These are phyloP conservation scores for Argentina silus DNA, from an alignment of 2,797 vertebrate species.

Conservation along the genomic window DNA sequence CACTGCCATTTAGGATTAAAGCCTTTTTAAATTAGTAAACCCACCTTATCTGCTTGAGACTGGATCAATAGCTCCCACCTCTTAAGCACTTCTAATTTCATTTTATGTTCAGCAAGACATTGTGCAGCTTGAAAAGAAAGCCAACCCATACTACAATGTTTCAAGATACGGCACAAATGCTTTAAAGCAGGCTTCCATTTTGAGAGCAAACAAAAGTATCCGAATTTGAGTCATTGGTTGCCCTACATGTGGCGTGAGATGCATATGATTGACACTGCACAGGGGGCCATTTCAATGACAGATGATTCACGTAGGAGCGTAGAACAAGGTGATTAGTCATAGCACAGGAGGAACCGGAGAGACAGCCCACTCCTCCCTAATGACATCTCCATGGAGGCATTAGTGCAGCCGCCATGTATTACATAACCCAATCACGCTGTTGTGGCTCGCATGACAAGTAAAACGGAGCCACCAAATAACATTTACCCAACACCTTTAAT, in stretches of 20 bases:
- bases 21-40: constrained; percentile 47
- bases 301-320: constrained; percentile 29
- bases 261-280: neutral
- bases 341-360: neutral
- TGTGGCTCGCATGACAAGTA: no score
- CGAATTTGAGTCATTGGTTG: neutral
- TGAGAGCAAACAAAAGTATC: neutral
- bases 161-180: neutral
- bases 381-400: neutral
- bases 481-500: neutral
- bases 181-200: neutral
- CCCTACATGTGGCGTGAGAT: neutral
- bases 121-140: neutral
- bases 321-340: constrained; percentile 37
- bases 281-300: constrained; percentile 40
- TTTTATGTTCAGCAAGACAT: constrained; percentile 36
- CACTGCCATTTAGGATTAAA: constrained; percentile 55
- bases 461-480: neutral
- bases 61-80: constrained; percentile 60
- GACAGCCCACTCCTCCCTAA: constrained; percentile 14
- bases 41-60: constrained; percentile 57
- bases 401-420: neutral
- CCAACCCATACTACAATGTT: no score
- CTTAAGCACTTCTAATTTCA: constrained; percentile 59
- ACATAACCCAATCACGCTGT: constrained; percentile 13